Percentiles rank a stretch among this genome's conserved stretches.
These are phyloP conservation scores for Falcaria lacertinaria DNA, from an alignment of 2,888 invertebrate genomes.

Conservation along the genomic window DNA sequence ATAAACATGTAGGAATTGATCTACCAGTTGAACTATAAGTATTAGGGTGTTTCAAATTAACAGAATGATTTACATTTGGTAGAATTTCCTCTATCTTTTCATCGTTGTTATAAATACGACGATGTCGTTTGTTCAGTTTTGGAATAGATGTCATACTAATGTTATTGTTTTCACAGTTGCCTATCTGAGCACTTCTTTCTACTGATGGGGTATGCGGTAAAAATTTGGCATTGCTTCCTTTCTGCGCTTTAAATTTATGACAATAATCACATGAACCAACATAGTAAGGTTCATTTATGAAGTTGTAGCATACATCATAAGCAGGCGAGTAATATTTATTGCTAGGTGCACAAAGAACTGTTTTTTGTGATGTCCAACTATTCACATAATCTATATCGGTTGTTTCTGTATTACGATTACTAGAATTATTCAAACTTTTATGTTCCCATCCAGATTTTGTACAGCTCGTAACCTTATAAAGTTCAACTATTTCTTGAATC, in stretches of 20 bases:
- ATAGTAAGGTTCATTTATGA: background rate
- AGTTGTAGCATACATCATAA: background rate
- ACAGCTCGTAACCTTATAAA: background rate
- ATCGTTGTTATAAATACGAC: too few species aligned
- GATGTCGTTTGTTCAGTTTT: background rate
- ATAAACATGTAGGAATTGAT: too few species aligned
- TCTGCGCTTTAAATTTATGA: background rate
- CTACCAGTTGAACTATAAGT: too few species aligned
- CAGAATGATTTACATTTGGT: too few species aligned
- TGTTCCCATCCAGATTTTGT: background rate
- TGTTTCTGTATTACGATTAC: background rate
- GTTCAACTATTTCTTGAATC: background rate
- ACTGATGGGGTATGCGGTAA: background rate
- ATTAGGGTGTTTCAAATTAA: too few species aligned
- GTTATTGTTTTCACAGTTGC: background rate
- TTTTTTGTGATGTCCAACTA: background rate
- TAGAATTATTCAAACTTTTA: background rate
- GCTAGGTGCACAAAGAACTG: background rate
- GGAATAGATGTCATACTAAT: background rate
- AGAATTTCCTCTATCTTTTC: too few species aligned
- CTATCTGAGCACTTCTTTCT: background rate
- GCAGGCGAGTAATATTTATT: background rate
- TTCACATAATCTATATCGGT: background rate
- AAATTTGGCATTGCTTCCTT: background rate
- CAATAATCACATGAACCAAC: background rate